Percentiles rank a stretch among this genome's conserved stretches.
These are phyloP conservation scores for Leptinotarsa juncta DNA, from an alignment of 2,888 invertebrate genomes.

Conservation along the genomic window DNA sequence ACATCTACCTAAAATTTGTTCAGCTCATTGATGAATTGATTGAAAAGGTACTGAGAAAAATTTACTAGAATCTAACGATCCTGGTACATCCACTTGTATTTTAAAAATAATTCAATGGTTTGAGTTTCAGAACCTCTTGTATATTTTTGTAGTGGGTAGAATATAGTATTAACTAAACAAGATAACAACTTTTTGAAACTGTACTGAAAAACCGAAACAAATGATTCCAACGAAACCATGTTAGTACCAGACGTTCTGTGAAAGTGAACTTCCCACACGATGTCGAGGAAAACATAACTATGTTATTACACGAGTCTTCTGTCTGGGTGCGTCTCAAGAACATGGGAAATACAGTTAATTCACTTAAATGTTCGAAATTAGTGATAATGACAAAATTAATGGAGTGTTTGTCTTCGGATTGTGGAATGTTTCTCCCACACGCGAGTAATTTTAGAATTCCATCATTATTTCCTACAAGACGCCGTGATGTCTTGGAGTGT, in stretches of 20 bases:
- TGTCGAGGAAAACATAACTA: conserved; percentile 12
- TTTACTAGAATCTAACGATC: no score
- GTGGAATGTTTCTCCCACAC: conserved; percentile 25
- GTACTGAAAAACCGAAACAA: neutral
- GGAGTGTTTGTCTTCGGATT: conserved; percentile 22
- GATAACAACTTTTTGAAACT: neutral
- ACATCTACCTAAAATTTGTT: no score
- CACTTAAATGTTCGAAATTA: conserved; percentile 22
- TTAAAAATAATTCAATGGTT: neutral
- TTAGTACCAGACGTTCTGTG: conserved; percentile 12
- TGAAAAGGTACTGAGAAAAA: no score
- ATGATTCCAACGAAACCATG: conserved; percentile 5
- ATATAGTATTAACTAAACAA: neutral
- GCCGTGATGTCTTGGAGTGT: neutral
- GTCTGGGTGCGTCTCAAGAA: conserved; percentile 16
- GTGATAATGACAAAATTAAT: conserved; percentile 28
- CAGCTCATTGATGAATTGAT: no score
- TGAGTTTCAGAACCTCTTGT: neutral
- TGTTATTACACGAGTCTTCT: conserved; percentile 22
- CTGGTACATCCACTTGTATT: neutral
- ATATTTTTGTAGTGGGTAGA: neutral
- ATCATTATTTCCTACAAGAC: conserved; percentile 23
- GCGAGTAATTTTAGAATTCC: conserved; percentile 14
- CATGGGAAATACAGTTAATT: conserved; percentile 28
- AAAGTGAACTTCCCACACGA: conserved; percentile 25